These are phyloP conservation scores for Papilio gigon DNA, from an alignment of 2,888 invertebrate species.

Conservation along the genomic window DNA sequence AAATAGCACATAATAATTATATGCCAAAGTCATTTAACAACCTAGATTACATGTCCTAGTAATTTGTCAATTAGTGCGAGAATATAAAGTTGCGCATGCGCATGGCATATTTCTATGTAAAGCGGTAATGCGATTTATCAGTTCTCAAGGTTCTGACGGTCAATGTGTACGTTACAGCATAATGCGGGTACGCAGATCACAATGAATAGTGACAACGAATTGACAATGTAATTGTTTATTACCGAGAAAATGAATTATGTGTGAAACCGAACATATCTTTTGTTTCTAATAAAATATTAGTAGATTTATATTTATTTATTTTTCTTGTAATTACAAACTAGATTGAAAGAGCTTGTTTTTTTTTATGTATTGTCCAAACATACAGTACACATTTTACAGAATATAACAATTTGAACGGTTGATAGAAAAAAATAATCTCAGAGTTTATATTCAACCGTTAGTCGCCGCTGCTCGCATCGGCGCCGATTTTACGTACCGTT, in stretches of 20 bases:
- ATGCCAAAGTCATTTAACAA: conserved; percentile 17
- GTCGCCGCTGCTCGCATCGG: too few relatives aligned
- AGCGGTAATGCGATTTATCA: conserved; percentile 31
- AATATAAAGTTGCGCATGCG: background rate
- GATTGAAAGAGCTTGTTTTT: too few relatives aligned
- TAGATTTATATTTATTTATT: too few relatives aligned
- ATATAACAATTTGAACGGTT: too few relatives aligned
- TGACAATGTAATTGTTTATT: conserved; percentile 28
- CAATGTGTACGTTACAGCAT: background rate
- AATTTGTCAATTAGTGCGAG: conserved; percentile 32
- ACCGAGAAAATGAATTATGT: conserved; percentile 20
- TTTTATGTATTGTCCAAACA: too few relatives aligned
- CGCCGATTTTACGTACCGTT: too few relatives aligned
- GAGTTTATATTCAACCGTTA: too few relatives aligned
- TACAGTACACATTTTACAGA: too few relatives aligned
- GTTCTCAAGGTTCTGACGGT: conserved; percentile 28
- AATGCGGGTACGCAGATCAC: conserved; percentile 30
- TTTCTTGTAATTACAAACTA: too few relatives aligned
- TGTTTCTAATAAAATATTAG: too few relatives aligned
- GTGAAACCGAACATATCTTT: background rate
- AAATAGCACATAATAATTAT: conserved; percentile 7
- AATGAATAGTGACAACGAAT: conserved; percentile 36
- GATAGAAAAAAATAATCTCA: too few relatives aligned
- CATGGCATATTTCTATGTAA: conserved; percentile 27
- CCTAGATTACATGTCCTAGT: conserved; percentile 20